Evolutionary conservation across 2,797 vertebrate species (phyloP).

Genomic region (Etheostoma nigrum): DNA sequence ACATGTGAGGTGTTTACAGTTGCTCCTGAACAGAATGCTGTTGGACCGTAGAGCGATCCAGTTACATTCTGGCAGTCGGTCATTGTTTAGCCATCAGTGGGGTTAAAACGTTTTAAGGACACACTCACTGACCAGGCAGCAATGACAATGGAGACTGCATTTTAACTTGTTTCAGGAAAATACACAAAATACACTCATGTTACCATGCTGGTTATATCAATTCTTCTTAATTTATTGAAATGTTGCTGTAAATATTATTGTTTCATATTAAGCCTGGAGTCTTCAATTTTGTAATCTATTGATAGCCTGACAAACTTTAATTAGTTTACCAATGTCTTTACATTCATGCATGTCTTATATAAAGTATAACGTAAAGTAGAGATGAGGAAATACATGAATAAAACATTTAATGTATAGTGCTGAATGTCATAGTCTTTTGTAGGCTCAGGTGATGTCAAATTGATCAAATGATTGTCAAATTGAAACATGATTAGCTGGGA

Average conservation of each 20-base stretch:
- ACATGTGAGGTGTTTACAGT: constrained; percentile 30
- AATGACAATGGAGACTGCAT: not conserved
- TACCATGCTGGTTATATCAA: not conserved
- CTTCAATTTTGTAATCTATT: not conserved
- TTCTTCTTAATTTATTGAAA: not conserved
- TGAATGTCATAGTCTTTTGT: not conserved
- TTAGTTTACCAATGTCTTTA: not conserved
- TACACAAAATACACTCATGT: not conserved
- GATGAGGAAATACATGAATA: not conserved
- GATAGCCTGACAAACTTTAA: not conserved
- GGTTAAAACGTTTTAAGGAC: constrained; percentile 8
- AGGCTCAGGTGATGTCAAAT: not conserved
- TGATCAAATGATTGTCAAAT: not conserved
- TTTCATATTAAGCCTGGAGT: not conserved
- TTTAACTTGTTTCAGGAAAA: not conserved
- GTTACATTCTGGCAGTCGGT: constrained; percentile 21
- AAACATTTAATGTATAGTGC: too few relatives aligned
- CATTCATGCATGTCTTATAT: not conserved
- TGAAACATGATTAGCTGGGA: not conserved
- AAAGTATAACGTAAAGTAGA: not conserved
- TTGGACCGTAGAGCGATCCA: not conserved
- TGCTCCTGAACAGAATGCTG: constrained; percentile 16
- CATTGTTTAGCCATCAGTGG: constrained; percentile 26
- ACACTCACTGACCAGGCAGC: not conserved
- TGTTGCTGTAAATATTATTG: not conserved